Evolutionary conservation across 2,113 vertebrate species (phyloP), one percentile per base, ranked within the genome.

Genomic region (Atrichornis clamosus): DNA sequence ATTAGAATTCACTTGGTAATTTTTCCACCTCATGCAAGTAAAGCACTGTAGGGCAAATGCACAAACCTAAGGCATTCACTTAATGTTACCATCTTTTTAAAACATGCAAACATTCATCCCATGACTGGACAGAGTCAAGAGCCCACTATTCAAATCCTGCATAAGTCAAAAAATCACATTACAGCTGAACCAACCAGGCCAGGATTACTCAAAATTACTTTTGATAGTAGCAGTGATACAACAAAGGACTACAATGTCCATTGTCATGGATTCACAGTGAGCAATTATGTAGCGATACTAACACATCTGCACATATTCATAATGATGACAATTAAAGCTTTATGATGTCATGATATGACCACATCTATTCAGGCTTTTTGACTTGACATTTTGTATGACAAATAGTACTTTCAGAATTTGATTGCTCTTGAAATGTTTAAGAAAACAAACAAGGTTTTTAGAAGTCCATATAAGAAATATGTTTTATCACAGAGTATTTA

Each of bases 271-370:
- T 8, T 15, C 76, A 96, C 84, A 95, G 49, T 92, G 81, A 78
- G 33, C 59, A 79, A 92, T 89, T 96, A 93, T 92, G 33, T 3
- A 46, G 58, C 64, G n/a, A 78, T 63, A 58, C 16, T 2, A 3
- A 84, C 73, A 95, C 90, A 97, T 89, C 91, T 95, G 93, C 78
- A 70, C 3, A 0, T 49, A 70, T 67, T 94, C 80, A n/a, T 60
- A 76, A 67, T 12, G 49, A 86, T 74, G 41, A 95, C 93, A 97
- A 93, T 92, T 58, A 76, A 55, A 80, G 78, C 81, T 87, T 79
- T 84, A 28, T 93, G 95, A 91, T 76, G 68, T 84, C 89, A 96
- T 73, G 17, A 68, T 68, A 86, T 91, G 86, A 96, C 19, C 58
- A 69, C 89, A 97, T 93, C 89, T 85, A 88, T 90, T 93, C 85